Base-by-base conservation (phyloP, 2,113 vertebrate species). In the Semicossyphus pulcher region DNA sequence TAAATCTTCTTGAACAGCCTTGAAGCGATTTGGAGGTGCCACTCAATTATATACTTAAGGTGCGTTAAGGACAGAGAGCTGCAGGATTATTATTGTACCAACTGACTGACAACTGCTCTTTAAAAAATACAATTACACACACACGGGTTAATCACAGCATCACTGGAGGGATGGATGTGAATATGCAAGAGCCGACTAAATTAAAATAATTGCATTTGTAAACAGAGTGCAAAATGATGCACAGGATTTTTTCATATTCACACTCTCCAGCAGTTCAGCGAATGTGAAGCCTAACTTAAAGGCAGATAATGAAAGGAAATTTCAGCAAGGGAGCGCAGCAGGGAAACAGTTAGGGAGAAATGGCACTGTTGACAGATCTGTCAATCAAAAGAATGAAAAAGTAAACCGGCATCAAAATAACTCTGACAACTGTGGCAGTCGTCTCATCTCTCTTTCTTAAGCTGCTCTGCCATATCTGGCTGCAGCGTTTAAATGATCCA, bases 321-420 rank as follows among this genome's bases (percentile, higher is more conserved):
- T 83, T 86, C 61, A 79, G 85, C 42, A 36, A 72, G 78, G 52
- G 59, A 79, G 62, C 57, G 21, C 77, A 86, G 79, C 81, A 26
- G 86, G 81, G 67, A 29, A 69, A 83, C 67, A 31, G 85, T 70
- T n/a, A n/a, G 64, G 52, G 72, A 83, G 83, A 60, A 75, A 77
- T 65, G 52, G 65, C 59, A 66, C 61, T 26, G 89, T 66, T 85
- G 86, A 88, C 86, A 81, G 78, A 85, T 73, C 66, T 79, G 84
- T 82, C 89, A 90, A 74, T 89, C 86, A 86, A 63, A 36, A 44
- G 39, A 80, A 28, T 41, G 47, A 26, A 69, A 62, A 72, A 37
- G 39, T 78, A 81, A 41, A 65, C 32, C 20, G 1, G 56, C 8
- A 86, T 87, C 84, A 87, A 76, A 80, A 86, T 85, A 83, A 67